Evolutionary conservation across 2,797 vertebrate genomes (phyloP), one percentile per base, ranked within the genome.

Genomic region (Chaetophractus vellerosus): DNA sequence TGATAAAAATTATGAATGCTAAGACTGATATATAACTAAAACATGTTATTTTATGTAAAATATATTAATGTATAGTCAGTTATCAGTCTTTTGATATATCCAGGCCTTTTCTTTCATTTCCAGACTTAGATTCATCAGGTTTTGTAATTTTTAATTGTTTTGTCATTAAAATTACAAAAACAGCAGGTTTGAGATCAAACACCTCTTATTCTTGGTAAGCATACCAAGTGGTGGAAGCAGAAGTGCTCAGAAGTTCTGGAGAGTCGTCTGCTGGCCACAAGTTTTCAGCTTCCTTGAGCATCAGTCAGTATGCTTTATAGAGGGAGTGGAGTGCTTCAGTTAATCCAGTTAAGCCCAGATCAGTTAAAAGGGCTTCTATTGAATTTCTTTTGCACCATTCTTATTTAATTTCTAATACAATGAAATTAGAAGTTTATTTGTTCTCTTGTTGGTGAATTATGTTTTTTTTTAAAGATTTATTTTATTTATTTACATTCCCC

Each of bases 301-400:
- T 45, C 10, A 45, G 45, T 45, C 79, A 84, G 15, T 45, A 31
- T 63, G 63, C 26, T n/a, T 45, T 10, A 31, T 24, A 45, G 36
- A 64, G 33, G 36, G 16, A 26, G 6, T 36, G 28, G 71, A 61
- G 71, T 45, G 21, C 41, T 38, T 59, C 63, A 64, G 63, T 82
- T 78, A 69, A 64, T 50, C 14, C 28, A 26, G 5, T 68, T n/a
- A 38, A 11, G n/a, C 14, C 15, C 48, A 86, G 18, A 24, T 48
- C 11, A 68, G 66, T 50, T 88, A 71, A 71, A 45, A 86, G 57
- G 57, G 31, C 9, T 68, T 87, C 9, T 41, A 9, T 23, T 61
- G 41, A 88, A 79, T 91, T 95, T 91, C 45, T 91, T 78, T 82
- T 91, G 63, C 6, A 26, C 38, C 24, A 15, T 93, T 91, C n/a